Evolutionary conservation across 2,888 invertebrate species (phyloP).

Genomic region (Caenorhabditis auriculariae): DNA sequence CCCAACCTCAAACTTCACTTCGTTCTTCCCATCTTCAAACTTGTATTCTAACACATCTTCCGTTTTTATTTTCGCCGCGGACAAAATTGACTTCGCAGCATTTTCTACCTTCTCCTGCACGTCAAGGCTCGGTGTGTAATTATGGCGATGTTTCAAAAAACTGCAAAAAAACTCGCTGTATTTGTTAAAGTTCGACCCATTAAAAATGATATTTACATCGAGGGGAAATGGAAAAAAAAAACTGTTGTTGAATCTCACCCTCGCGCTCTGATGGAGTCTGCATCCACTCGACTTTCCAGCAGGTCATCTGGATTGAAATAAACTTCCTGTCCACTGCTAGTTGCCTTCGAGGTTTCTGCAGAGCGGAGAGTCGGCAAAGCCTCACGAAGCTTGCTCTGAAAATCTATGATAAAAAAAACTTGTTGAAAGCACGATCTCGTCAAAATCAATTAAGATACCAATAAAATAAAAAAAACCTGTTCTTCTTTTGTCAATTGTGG

Average conservation of each 20-base stretch:
- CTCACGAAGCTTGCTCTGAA: too few relatives aligned
- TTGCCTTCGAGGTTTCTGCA: too few relatives aligned
- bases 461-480: too few relatives aligned
- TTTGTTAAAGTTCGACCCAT: neutral
- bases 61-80: too few relatives aligned
- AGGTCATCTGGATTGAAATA: constrained; percentile 23
- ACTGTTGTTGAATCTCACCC: constrained; percentile 29
- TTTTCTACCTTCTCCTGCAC: constrained; percentile 16
- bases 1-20: constrained; percentile 10
- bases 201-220: neutral
- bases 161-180: constrained; percentile 14
- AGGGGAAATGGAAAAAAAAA: neutral
- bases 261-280: constrained; percentile 55
- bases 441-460: too few relatives aligned
- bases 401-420: too few relatives aligned
- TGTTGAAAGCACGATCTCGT: too few relatives aligned
- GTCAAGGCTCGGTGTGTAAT: constrained; percentile 30
- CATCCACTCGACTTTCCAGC: constrained; percentile 29
- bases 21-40: constrained; percentile 18
- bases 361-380: too few relatives aligned
- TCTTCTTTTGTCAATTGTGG: too few relatives aligned
- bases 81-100: neutral
- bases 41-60: constrained; percentile 11
- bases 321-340: too few relatives aligned
- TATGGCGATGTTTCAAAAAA: constrained; percentile 35